Base-by-base conservation (phyloP, 2,797 vertebrate species). In the Melanotaenia trifasciata region DNA sequence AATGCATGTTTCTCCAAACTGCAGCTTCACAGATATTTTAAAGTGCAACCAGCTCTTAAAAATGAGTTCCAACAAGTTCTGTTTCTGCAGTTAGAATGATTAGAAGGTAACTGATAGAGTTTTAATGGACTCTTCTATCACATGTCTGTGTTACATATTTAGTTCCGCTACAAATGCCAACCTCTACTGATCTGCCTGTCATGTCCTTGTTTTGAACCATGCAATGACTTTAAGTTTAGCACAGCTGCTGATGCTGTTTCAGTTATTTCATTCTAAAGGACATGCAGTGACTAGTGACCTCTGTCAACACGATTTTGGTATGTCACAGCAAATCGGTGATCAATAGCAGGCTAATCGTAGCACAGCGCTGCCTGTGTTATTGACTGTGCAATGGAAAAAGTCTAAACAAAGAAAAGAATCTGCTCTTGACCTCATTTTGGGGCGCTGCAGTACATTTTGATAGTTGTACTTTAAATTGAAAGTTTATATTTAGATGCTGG, bases 381-480 rank as follows among this genome's bases (percentile, higher is more conserved):
- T 61, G 88, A 90, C 90, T 84, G 73, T 84, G 82, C 83, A 72
- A 88, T 71, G 82, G 78, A 82, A 85, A 78, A 85, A 73, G 74
- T 73, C 84, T 62, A 79, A 79, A 85, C 66, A 77, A 74, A 84
- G 13, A 30, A 24, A 56, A 88, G 84, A 84, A 43, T 22, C 63
- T 70, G 76, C 68, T 80, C 82, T 84, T 89, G 87, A 88, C 83
- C 88, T 90, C 61, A 14, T 78, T 87, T 89, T 80, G 70, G 63
- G 67, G 79, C 80, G 76, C 60, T 73, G 83, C 82, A 80, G 84
- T 54, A 56, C 63, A 64, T 83, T 84, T 73, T 62, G 63, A 79
- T 62, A 64, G 74, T 75, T 68, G 70, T 58, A 74, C 77, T 68
- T 68, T 36, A 74, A 83, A 83, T 66, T 80, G 63, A 86, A 79